Percentiles rank a stretch among this genome's conserved stretches.
Conservation (phyloP, 2,888 invertebrate genomes). For the Pseudeuparius sepicola region DNA sequence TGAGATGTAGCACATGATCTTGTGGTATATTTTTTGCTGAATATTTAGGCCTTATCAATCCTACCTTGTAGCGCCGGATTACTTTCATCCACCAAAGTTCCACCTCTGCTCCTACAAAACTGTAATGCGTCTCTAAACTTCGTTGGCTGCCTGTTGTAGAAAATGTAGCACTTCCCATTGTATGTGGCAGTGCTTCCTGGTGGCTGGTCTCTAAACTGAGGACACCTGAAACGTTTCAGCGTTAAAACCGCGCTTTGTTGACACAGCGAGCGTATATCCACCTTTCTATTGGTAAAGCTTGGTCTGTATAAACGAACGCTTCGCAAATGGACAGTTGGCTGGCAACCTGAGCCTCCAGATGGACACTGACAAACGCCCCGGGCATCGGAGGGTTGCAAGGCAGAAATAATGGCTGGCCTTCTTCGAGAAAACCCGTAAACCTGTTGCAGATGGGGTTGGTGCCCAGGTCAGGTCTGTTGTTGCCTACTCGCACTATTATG, state of each 20-base stretch:
- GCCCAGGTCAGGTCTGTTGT: slow-evolving; percentile 83
- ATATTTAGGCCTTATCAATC: too few species aligned
- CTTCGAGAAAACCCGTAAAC: slow-evolving; percentile 76
- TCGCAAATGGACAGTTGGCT: slow-evolving; percentile 84
- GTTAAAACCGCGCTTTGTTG: too few species aligned
- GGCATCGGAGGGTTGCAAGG: slow-evolving; percentile 94
- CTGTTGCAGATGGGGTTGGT: slow-evolving; percentile 88
- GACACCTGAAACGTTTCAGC: slow-evolving; percentile 53
- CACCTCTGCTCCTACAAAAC: slow-evolving; percentile 69
- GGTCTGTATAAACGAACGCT: slow-evolving; percentile 89
- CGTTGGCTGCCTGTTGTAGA: slow-evolving; percentile 78
- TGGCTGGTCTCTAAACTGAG: slow-evolving; percentile 85
- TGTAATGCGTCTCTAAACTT: slow-evolving; percentile 69
- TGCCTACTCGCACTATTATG: slow-evolving; percentile 82
- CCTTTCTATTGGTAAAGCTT: slow-evolving; percentile 81
- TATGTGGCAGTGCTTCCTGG: slow-evolving; percentile 88
- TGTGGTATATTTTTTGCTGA: too few species aligned
- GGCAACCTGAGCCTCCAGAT: slow-evolving; percentile 64
- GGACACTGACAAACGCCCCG: slow-evolving; percentile 88
- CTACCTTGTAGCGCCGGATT: slow-evolving; percentile 88
- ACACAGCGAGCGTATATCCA: too few species aligned
- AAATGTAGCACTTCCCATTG: slow-evolving; percentile 91
- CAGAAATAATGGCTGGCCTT: slow-evolving; percentile 82
- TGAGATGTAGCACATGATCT: too few species aligned
- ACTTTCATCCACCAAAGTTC: slow-evolving; percentile 81